Base-by-base conservation (phyloP, 2,797 vertebrate species). In the Propithecus perrieri region DNA sequence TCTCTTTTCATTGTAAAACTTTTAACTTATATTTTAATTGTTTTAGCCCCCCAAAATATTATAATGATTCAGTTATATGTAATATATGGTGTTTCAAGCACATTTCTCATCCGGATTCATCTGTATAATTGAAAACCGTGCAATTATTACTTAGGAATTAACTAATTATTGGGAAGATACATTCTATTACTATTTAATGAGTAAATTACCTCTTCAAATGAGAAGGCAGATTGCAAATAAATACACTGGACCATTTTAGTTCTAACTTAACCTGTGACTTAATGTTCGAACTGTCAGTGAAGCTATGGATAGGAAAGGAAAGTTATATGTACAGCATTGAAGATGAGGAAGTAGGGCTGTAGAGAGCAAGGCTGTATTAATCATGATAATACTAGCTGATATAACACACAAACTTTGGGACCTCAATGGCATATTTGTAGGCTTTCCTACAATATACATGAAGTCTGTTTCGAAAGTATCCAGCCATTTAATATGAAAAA, bases 21-120 rank as follows among this genome's bases (percentile, higher is more conserved):
- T 94, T 75, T 71, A 84, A 43, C 57, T 87, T 96, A 30, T 63
- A 35, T 96, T 96, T 94, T 89, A 96, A 74, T 41, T 30, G 17
- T 74, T 78, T 95, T 81, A 87, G 24, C 61, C 55, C 7, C 6
- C 15, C 55, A 18, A 61, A 80, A 94, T 94, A 20, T 28, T 30
- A n/a, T 3, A n/a, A 46, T 14, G 55, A 57, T 91, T 80, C 72
- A 92, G 5, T 11, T 72, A 65, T 61, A 80, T 57, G 17, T 85
- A 84, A 91, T 13, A 55, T 83, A 43, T 48, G 72, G 22, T 41
- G 3, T 28, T 79, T 65, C 41, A 76, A 92, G 30, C 7, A 79
- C 38, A 91, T 93, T 81, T 90, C 8, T 48, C 93, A 71, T 90
- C 22, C n/a, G 89, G 3, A 61, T 65, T 6, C 14, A 13, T 92